A percentile compares a stretch with the other conserved stretches of the same genome.
Evolutionary conservation across 1,140 invertebrate genomes (phyloP).

Genomic region (Theocolax elegans): DNA sequence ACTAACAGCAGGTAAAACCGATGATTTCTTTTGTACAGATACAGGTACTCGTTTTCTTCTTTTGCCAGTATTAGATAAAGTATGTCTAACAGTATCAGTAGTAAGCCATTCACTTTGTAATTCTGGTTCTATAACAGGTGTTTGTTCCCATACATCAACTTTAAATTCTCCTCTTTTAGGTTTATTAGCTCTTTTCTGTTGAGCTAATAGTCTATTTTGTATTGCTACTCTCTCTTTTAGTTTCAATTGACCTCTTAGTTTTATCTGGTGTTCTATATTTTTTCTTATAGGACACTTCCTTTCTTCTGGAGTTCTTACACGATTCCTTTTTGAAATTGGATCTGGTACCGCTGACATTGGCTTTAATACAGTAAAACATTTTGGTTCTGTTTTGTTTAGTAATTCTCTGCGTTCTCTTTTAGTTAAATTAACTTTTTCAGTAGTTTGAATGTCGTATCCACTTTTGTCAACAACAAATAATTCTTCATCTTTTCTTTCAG

Average conservation of each 20-base stretch:
- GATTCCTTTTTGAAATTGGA: constrained; percentile 71
- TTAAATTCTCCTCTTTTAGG: constrained; percentile 63
- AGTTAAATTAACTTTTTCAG: constrained; percentile 41
- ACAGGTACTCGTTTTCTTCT: constrained; percentile 58
- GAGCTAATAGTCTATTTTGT: constrained; percentile 57
- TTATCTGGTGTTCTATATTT: constrained; percentile 50
- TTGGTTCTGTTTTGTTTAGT: constrained; percentile 61
- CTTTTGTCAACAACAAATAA: constrained; percentile 66
- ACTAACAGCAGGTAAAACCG: constrained; percentile 74
- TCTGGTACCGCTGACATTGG: constrained; percentile 70
- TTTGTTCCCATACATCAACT: constrained; percentile 64
- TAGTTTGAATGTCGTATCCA: constrained; percentile 37
- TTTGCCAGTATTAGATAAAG: constrained; percentile 64
- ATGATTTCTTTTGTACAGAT: constrained; percentile 62
- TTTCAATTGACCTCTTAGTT: constrained; percentile 59
- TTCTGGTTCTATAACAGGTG: constrained; percentile 41
- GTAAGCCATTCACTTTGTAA: constrained; percentile 63
- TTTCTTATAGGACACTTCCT: constrained; percentile 62
- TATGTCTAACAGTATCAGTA: constrained; percentile 65
- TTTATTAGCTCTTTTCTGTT: constrained; percentile 54
- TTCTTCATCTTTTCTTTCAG: constrained; percentile 62
- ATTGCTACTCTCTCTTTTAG: constrained; percentile 61
- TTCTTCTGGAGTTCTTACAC: constrained; percentile 69
- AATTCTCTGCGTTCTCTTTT: constrained; percentile 58
- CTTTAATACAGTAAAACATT: constrained; percentile 69